Evolutionary conservation across 2,113 vertebrate species (phyloP).

Genomic region (Bombycilla garrulus): DNA sequence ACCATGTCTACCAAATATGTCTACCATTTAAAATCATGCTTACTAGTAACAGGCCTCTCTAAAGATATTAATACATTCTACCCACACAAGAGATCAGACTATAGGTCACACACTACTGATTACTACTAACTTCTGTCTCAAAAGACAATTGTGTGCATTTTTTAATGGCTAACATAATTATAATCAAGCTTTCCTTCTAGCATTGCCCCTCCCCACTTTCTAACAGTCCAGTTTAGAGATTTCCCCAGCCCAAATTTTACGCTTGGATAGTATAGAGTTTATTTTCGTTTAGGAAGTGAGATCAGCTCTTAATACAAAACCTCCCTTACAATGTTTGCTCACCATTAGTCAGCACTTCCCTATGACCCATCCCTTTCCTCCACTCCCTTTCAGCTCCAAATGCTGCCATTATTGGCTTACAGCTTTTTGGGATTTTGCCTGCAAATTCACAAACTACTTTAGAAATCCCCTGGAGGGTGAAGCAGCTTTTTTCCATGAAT

Average conservation of each 20-base stretch:
- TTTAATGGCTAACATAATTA: neutral
- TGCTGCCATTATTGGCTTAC: neutral
- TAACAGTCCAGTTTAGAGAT: neutral
- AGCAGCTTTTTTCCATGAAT: neutral
- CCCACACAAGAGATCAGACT: neutral
- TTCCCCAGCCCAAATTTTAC: neutral
- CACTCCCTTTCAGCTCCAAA: conserved; percentile 5
- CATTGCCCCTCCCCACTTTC: neutral
- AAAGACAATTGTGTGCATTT: neutral
- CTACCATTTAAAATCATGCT: neutral
- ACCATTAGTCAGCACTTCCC: conserved; percentile 49
- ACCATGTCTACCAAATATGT: neutral
- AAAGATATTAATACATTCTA: neutral
- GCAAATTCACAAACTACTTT: neutral
- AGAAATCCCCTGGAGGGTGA: neutral
- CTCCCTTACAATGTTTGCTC: neutral
- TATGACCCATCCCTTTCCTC: conserved; percentile 28
- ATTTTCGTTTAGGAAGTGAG: conserved; percentile 2
- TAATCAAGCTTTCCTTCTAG: neutral
- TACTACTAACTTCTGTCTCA: neutral
- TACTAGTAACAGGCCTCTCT: neutral
- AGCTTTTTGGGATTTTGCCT: neutral
- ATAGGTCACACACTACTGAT: neutral
- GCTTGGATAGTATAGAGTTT: neutral
- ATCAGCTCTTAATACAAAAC: neutral